Evolutionary conservation across 1,140 invertebrate species (phyloP).

Genomic region (Drosophila hydei): DNA sequence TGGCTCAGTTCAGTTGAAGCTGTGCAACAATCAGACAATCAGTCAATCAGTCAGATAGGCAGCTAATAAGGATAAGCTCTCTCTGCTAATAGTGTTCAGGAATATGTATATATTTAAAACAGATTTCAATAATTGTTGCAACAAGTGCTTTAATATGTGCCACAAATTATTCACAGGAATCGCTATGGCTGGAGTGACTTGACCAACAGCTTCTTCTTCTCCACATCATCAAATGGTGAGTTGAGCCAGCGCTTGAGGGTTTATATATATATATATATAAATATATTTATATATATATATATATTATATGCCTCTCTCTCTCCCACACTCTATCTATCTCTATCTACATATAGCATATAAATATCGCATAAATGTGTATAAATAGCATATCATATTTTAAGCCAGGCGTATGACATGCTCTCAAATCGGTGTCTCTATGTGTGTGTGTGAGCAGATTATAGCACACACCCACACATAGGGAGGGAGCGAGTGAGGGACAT

Average conservation of each 20-base stretch:
- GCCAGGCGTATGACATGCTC: constrained; percentile 14
- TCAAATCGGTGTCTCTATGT: background rate
- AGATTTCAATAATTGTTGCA: constrained; percentile 29
- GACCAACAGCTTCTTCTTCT: constrained; percentile 86
- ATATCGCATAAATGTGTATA: constrained; percentile 22
- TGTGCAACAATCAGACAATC: no score
- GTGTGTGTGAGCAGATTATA: constrained; percentile 29
- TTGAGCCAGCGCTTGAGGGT: constrained; percentile 5
- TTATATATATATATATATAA: background rate
- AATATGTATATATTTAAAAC: no score
- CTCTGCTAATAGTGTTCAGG: no score
- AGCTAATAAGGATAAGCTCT: no score
- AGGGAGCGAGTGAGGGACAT: constrained; percentile 1
- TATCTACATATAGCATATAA: background rate
- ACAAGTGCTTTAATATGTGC: constrained; percentile 54
- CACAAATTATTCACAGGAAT: constrained; percentile 83
- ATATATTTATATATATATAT: background rate
- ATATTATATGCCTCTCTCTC: background rate
- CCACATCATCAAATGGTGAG: constrained; percentile 85
- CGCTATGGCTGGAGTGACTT: constrained; percentile 87
- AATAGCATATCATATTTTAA: constrained; percentile 32
- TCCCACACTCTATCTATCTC: no score
- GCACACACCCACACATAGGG: constrained; percentile 8
- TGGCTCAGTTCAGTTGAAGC: no score
- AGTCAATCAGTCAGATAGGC: no score